Evolutionary conservation across 2,113 vertebrate genomes (phyloP), one percentile per base, ranked within the genome.

Genomic region (Terrapene triunguis): DNA sequence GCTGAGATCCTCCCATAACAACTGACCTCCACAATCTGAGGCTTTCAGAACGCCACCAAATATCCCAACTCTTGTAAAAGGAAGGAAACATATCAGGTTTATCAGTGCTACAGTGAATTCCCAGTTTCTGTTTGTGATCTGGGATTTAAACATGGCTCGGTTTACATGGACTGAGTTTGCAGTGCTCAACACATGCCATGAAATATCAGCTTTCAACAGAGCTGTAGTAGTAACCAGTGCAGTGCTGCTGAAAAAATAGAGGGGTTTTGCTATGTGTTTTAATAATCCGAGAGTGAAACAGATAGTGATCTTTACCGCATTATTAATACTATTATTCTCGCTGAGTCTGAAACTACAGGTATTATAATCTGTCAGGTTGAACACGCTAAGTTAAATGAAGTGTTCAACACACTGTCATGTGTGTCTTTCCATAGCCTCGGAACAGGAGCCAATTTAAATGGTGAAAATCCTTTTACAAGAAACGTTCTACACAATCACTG

Each of bases 391-490:
- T 48, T 87, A 91, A 93, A 89, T 74, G 32, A 95, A 86, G 83
- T 93, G 78, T 72, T 95, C 72, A 91, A 53, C 89, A 91, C 74
- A 55, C 84, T 55, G 32, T 51, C 80, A 12, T 29, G 48, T 94
- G 85, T 93, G 83, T 85, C 88, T 96, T 91, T 96, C 78, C 85
- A 53, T 92, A 87, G 81, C 90, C 95, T 85, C 90, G 94, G 95
- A 95, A 89, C 85, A 81, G 95, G 84, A 95, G 95, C 97, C 93
- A 95, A 87, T 95, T 96, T 95, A 96, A 96, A 95, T 96, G 96
- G 95, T 96, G 96, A 95, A 96, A 97, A 95, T 95, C 96, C 94
- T 94, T 96, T 95, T 96, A 93, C 2, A 32, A 93, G 83, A 89
- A 96, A 85, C 16, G 5, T 91, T 96, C 53, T 89, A 92, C 87